phyloP scores from a whole-genome alignment of 2,888 invertebrate genomes.

The Sinohyriopsis cumingii region DNA sequence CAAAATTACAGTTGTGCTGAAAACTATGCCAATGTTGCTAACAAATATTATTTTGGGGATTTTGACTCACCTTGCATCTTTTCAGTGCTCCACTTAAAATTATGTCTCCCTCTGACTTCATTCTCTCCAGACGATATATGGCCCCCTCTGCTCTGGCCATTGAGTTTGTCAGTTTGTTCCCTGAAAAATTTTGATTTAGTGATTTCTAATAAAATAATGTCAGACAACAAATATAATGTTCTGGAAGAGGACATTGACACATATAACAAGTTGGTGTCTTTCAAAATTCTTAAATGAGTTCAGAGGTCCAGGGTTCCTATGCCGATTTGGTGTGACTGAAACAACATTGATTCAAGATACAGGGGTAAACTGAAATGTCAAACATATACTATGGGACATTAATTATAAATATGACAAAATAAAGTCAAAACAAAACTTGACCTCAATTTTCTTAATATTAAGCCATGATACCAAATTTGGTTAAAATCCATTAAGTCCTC shows the following conservation, averaged over 20 bases:
- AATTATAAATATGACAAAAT: no score
- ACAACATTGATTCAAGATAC: no score
- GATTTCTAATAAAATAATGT: not conserved
- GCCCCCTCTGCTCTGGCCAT: conserved; percentile 57
- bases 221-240: not conserved
- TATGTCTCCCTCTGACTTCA: conserved; percentile 56
- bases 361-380: no score
- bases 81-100: conserved; percentile 55
- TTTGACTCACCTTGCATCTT: conserved; percentile 48
- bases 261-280: not conserved
- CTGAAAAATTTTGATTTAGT: conserved; percentile 26
- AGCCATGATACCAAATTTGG: no score
- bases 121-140: conserved; percentile 34
- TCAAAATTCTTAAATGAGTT: no score
- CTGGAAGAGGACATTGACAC: not conserved
- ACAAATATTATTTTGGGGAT: not conserved
- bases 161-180: conserved; percentile 53
- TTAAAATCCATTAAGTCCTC: no score
- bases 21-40: not conserved
- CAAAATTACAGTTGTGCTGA: no score
- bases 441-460: no score
- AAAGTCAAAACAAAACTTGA: no score
- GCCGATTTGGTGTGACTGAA: no score
- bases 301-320: no score
- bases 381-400: no score